These are phyloP conservation scores for Aporrectodea caliginosa DNA, from an alignment of 1,140 invertebrate genomes.

Conservation along the genomic window DNA sequence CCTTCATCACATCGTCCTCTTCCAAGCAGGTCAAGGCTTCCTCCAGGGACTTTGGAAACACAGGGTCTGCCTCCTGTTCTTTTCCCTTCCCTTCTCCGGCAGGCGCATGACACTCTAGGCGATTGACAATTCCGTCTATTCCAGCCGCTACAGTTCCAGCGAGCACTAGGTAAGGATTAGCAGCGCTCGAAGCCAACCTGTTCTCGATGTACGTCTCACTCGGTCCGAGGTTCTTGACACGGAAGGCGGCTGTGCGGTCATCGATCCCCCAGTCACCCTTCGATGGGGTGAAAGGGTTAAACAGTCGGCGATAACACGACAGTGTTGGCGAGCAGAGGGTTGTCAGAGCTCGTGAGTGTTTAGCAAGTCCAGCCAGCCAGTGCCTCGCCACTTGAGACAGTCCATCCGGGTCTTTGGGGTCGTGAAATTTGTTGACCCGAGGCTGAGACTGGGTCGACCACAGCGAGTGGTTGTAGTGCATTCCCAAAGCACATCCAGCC, in stretches of 20 bases:
- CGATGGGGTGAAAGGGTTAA: slow-evolving; percentile 22
- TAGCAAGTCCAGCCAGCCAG: slow-evolving; percentile 34
- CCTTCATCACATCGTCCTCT: slow-evolving; percentile 18
- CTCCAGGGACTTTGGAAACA: not conserved
- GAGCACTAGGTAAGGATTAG: no score
- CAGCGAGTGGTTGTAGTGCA: slow-evolving; percentile 35
- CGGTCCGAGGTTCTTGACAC: no score
- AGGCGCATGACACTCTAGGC: no score
- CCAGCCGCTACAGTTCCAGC: no score
- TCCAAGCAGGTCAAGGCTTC: slow-evolving; percentile 20
- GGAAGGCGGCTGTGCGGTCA: no score
- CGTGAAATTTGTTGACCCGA: slow-evolving; percentile 12
- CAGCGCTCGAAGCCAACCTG: no score
- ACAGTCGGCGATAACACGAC: slow-evolving; percentile 35
- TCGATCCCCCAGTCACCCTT: slow-evolving; percentile 30
- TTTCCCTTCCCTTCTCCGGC: no score
- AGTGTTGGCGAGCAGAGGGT: slow-evolving; percentile 31
- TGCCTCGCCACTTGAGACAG: slow-evolving; percentile 26
- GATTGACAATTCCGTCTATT: no score
- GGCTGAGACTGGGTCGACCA: slow-evolving; percentile 18
- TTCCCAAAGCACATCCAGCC: slow-evolving; percentile 11
- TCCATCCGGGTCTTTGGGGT: slow-evolving; percentile 26
- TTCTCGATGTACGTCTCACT: no score
- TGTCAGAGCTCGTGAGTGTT: slow-evolving; percentile 30
- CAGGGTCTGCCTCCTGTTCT: no score